Conservation (phyloP, 2,113 vertebrate genomes). For the Lagopus muta region DNA sequence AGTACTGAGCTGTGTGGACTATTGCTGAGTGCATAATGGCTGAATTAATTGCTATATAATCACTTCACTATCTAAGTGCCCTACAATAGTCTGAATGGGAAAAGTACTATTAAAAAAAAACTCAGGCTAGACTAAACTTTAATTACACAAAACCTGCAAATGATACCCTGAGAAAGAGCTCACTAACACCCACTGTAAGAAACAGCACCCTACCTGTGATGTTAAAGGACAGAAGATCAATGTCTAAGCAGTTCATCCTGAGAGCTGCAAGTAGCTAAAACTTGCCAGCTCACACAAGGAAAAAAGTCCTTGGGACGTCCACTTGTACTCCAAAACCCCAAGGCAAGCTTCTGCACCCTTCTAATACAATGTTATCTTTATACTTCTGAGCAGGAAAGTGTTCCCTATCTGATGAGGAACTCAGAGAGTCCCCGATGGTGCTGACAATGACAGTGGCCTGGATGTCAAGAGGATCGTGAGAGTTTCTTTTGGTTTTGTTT, state of each 20-base stretch:
- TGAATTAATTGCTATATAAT: conserved; percentile 37
- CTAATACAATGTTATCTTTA: not conserved
- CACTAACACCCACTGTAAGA: not conserved
- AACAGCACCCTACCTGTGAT: not conserved
- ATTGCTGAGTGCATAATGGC: not conserved
- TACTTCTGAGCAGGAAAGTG: not conserved
- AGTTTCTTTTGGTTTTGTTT: not conserved
- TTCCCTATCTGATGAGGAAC: rapidly evolving
- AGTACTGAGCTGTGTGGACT: not conserved
- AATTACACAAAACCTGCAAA: conserved; percentile 39
- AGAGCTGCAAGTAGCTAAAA: not conserved
- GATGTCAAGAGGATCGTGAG: not conserved
- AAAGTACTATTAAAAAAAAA: not conserved
- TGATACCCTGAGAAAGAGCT: not conserved
- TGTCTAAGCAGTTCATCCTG: not conserved
- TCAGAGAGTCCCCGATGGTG: rapidly evolving
- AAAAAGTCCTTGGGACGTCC: not conserved
- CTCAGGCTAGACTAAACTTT: conserved; percentile 12
- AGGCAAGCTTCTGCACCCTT: not conserved
- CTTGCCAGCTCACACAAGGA: not conserved
- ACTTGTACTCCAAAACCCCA: not conserved
- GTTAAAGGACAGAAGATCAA: not conserved
- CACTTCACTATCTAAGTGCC: not conserved
- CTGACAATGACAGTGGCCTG: not conserved
- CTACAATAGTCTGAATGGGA: not conserved